Evolutionary conservation across 2,888 invertebrate genomes (phyloP).

Genomic region (Campopleginae sp.): DNA sequence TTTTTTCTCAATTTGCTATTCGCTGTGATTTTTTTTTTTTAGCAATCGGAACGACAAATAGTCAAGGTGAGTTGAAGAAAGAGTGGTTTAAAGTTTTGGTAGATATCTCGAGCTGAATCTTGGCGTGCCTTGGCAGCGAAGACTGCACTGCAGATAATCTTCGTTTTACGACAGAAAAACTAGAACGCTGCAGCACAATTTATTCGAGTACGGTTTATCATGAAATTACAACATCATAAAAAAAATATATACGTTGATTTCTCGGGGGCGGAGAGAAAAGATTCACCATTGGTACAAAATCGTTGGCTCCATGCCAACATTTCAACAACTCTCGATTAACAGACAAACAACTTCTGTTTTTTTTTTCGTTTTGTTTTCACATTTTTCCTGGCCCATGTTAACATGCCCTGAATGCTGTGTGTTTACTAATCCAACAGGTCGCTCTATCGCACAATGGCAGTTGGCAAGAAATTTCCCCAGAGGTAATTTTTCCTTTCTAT

Average conservation of each 20-base stretch:
- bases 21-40: conserved; percentile 78
- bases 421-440: conserved; percentile 83
- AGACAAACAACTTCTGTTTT: conserved; percentile 22
- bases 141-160: conserved; percentile 25
- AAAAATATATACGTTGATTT: neutral
- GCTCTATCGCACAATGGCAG: conserved; percentile 83
- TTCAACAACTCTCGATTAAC: conserved; percentile 24
- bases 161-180: conserved; percentile 25
- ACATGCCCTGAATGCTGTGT: conserved; percentile 66
- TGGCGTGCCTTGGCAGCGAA: neutral
- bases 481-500: conserved; percentile 75
- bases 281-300: conserved; percentile 8
- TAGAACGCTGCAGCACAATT: conserved; percentile 11
- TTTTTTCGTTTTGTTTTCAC: neutral
- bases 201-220: neutral
- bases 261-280: neutral
- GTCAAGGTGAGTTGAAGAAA: conserved; percentile 81
- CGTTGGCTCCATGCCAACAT: conserved; percentile 47
- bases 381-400: conserved; percentile 36
- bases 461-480: conserved; percentile 84
- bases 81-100: neutral
- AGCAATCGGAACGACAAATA: conserved; percentile 83
- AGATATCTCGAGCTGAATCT: neutral
- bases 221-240: neutral
- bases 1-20: conserved; percentile 56